phyloP scores from a whole-genome alignment of 2,888 invertebrate species.

The Sthenelais limicola region DNA sequence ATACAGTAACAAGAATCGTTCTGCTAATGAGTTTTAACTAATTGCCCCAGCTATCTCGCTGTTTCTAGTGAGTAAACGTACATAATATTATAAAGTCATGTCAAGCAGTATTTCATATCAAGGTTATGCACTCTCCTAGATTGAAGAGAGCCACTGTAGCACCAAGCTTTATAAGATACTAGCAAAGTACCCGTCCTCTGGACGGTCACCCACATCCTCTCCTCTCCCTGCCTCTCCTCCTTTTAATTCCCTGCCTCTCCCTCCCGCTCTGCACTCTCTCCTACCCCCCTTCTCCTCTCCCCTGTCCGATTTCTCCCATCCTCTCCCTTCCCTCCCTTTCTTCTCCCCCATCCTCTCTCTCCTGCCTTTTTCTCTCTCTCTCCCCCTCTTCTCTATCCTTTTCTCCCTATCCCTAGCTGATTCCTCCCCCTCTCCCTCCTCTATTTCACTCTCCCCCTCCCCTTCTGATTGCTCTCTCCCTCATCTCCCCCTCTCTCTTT shows the following conservation, averaged over 20 bases:
- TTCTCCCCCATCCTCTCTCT: background rate
- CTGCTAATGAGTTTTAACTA: too few species aligned
- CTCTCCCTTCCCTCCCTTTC: background rate
- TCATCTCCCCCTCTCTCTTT: background rate
- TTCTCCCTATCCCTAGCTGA: background rate
- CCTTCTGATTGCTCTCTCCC: background rate
- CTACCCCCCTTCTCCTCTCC: background rate
- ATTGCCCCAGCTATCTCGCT: too few species aligned
- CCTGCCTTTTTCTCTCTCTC: slow-evolving; percentile 1
- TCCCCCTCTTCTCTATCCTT: background rate
- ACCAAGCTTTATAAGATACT: background rate
- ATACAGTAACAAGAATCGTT: too few species aligned
- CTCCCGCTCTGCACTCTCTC: background rate
- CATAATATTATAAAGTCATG: too few species aligned
- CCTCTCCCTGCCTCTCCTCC: background rate
- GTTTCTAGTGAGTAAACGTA: too few species aligned
- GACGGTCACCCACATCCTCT: background rate
- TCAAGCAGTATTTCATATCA: too few species aligned
- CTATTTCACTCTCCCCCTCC: slow-evolving; percentile 13
- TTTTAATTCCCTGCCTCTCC: background rate
- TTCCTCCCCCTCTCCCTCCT: background rate
- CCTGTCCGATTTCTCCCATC: background rate
- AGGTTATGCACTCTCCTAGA: too few species aligned
- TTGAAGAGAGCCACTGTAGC: too few species aligned
- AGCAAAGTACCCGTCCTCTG: background rate